These are phyloP conservation scores for Hystrix brachyura DNA, from an alignment of 2,113 vertebrate genomes.

Conservation along the genomic window DNA sequence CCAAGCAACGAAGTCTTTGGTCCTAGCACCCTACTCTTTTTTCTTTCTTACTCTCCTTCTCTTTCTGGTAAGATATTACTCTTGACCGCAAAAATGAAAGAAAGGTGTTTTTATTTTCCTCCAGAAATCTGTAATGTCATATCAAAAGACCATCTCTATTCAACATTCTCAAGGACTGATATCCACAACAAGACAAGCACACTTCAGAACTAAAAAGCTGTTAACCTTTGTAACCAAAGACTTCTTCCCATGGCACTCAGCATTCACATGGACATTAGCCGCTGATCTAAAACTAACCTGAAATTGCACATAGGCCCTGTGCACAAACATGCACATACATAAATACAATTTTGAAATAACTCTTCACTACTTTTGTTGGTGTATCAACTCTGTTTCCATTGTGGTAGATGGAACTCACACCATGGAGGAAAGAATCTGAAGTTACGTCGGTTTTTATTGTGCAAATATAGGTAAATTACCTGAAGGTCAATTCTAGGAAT, in stretches of 20 bases:
- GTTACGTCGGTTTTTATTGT: constrained; percentile 25
- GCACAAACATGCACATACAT: too few species aligned
- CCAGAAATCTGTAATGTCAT: background rate
- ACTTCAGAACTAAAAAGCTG: constrained; percentile 15
- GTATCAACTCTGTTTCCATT: background rate
- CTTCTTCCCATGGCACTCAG: background rate
- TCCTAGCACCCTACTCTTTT: background rate
- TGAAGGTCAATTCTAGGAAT: constrained; percentile 1
- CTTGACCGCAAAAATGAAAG: background rate
- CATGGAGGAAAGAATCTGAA: background rate
- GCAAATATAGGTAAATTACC: background rate
- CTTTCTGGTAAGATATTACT: background rate
- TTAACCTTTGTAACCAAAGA: background rate
- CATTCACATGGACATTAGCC: background rate
- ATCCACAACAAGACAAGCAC: background rate
- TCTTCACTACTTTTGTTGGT: background rate
- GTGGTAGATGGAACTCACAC: background rate
- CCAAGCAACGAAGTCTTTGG: background rate
- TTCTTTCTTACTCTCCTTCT: background rate
- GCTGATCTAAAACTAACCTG: background rate
- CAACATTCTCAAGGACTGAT: background rate
- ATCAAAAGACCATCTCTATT: background rate
- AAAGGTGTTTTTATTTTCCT: background rate
- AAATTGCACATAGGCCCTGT: accelerated
- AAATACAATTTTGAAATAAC: background rate